Base-by-base conservation (phyloP, 2,888 invertebrate species). In the Invenusta paracnida region DNA sequence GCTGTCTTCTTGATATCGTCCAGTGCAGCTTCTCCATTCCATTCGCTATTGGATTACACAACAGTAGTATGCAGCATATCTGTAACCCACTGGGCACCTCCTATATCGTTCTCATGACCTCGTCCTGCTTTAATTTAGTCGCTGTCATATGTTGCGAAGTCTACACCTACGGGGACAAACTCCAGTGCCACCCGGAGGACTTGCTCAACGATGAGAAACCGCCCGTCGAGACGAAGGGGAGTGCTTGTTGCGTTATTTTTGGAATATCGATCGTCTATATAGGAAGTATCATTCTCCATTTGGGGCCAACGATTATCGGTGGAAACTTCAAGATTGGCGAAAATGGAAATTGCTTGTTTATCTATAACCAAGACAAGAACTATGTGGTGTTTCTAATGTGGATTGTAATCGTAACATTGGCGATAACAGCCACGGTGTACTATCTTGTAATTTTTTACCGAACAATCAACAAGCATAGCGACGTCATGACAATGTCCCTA, bases 61-160 rank as follows among this genome's bases (percentile, higher is more conserved):
- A 88, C 79, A 89, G 89, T 86, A 87, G 88, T 1, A 89, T 89
- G 73, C 90, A 91, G 0, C 85, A 87, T 0, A 89, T 90, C 86
- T 91, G 91, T 88, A 89, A 89, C 31, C 87, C 90, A 28, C 89
- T 91, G 23, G 91, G 91, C 13, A 90, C 90, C 0, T 89, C 89
- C 28, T 91, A 90, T 88, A 90, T 91, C 85, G 89, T 91, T 82
- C 88, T 91, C 1, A 89, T 91, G 27, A 91, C 91, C 0, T 90
- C 90, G n/a, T 90, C 90, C 17, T 89, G 90, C 29, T 91, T 91
- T 88, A 91, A 91, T 87, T 90, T 91, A 88, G 90, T 91, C 13
- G 91, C 91, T n/a, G 91, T 91, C 90, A 90, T 91, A 25, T 91
- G 91, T 85, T 90, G 91, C 1, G 91, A 91, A 87, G 91, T 87